Base-by-base conservation (phyloP, 2,888 invertebrate species). In the Teinopalpus imperialis region DNA sequence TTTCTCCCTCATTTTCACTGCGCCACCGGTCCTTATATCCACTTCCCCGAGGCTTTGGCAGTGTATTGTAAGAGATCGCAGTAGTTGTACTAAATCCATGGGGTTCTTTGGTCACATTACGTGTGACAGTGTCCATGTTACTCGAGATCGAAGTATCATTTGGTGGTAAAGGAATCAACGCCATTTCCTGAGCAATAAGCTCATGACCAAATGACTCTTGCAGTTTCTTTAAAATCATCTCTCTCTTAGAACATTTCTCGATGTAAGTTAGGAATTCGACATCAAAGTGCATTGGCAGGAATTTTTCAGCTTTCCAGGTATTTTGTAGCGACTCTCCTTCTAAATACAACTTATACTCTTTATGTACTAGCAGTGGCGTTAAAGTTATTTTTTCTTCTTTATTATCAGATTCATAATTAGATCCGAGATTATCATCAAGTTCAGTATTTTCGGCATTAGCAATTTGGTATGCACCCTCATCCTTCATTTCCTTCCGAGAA, bases 61-160 rank as follows among this genome's bases (percentile, higher is more conserved):
- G 7, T 3, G 27, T 27, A 2, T 18, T n/a, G 3, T 10, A 26
- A 1, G 39, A 39, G n/a, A 39, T 39, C 0, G 29, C 10, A 2
- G 39, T 39, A 2, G 20, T 2, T 2, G 1, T 10, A 6, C 1
- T 3, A 0, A 4, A 3, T 8, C n/a, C 31, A 9, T 4, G 1
- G 26, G 3, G 2, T 14, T 3, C 14, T 16, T 8, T 16, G n/a
- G n/a, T n/a, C n/a, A n/a, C n/a, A n/a, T n/a, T n/a, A n/a, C n/a
- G n/a, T n/a, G n/a, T n/a, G n/a, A n/a, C n/a, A n/a, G n/a, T n/a
- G n/a, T n/a, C n/a, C n/a, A n/a, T n/a, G n/a, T n/a, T n/a, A 40
- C 34, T 45, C 7, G 45, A 45, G 4, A 45, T 45, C 5, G 45
- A 18, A 0, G 40, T 34, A 0, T 34, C 27, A 8, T 23, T 34